These are phyloP conservation scores for Dendrocincla fuliginosa DNA, from an alignment of 2,797 vertebrate genomes.

Conservation along the genomic window DNA sequence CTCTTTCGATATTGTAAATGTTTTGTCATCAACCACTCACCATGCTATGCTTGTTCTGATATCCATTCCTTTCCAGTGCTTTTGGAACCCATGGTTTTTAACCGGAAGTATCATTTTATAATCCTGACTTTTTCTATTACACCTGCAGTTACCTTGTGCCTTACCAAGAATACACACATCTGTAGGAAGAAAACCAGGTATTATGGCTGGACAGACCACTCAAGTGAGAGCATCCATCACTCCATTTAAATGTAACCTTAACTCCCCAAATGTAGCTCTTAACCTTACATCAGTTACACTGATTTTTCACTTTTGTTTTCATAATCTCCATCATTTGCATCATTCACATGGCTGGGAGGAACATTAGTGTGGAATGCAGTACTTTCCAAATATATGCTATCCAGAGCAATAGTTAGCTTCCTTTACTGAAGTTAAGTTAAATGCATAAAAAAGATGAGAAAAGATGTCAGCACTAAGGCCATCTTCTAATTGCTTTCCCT, in stretches of 20 bases:
- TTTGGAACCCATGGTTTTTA: not conserved
- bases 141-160: not conserved
- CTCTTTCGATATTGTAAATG: not conserved
- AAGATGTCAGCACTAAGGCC: not conserved
- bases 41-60: not conserved
- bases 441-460: not conserved
- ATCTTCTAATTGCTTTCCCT: not conserved
- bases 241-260: not conserved
- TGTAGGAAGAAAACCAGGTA: not conserved
- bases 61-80: not conserved
- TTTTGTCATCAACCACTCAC: not conserved
- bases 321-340: not conserved
- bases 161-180: not conserved
- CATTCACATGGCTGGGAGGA: not conserved
- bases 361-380: not conserved
- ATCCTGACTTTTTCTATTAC: not conserved
- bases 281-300: not conserved
- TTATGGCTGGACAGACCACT: not conserved
- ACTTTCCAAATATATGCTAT: not conserved
- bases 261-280: constrained; percentile 1
- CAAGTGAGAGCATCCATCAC: not conserved
- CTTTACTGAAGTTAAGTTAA: not conserved
- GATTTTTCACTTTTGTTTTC: constrained; percentile 19
- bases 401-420: not conserved
- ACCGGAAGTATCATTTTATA: not conserved